Conservation (phyloP, 2,113 vertebrate species). For the Pagrus major region DNA sequence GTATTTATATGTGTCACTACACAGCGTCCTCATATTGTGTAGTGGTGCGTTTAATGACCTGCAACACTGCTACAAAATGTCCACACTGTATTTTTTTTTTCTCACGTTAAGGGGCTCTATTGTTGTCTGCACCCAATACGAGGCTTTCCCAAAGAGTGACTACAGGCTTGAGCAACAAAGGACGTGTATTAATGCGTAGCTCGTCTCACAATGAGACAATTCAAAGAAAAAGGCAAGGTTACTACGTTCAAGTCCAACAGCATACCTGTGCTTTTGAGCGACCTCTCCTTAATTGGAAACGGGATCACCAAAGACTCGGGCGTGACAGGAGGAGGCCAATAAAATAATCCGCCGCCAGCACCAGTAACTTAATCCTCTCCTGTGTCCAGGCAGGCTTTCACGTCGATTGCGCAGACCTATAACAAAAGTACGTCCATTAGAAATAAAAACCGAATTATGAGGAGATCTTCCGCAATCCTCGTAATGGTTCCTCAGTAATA, state of each 20-base stretch:
- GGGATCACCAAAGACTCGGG: constrained; percentile 52
- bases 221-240: neutral
- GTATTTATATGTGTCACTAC: neutral
- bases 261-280: constrained; percentile 67
- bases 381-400: constrained; percentile 60
- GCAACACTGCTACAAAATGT: neutral
- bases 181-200: neutral
- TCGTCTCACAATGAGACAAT: neutral
- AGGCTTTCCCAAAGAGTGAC: constrained; percentile 2
- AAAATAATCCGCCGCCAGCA: constrained; percentile 78
- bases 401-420: constrained; percentile 58
- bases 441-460: neutral
- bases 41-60: neutral
- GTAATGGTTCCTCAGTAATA: neutral
- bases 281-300: constrained; percentile 52
- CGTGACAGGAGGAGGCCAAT: constrained; percentile 75
- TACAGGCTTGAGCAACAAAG: constrained; percentile 49
- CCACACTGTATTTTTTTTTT: neutral
- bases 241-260: neutral
- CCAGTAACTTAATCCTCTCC: constrained; percentile 83
- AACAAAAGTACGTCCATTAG: constrained; percentile 45
- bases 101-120: neutral
- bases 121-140: constrained; percentile 37
- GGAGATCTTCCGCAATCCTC: neutral
- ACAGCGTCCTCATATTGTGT: neutral